phyloP scores from a whole-genome alignment of 2,888 invertebrate species.

The Alviniconcha strummeri region DNA sequence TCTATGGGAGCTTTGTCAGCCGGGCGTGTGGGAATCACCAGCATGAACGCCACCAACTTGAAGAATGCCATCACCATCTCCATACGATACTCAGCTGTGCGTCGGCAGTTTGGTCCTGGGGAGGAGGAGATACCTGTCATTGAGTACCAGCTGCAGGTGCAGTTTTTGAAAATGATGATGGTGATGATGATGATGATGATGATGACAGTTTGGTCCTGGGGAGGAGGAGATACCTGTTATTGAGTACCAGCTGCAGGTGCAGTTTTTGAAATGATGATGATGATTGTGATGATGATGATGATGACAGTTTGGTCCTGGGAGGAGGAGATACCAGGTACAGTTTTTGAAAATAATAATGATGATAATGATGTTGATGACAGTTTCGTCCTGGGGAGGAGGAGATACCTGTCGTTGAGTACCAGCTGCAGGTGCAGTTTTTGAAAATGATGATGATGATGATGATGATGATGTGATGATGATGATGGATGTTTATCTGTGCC shows the following conservation, averaged over 20 bases:
- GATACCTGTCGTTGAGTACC: background rate
- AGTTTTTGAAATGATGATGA: too few species aligned
- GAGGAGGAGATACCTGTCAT: conserved; percentile 87
- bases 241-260: conserved; percentile 92
- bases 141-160: conserved; percentile 92
- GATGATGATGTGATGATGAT: background rate
- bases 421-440: background rate
- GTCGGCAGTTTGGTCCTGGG: conserved; percentile 89
- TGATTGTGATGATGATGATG: too few species aligned
- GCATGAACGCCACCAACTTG: conserved; percentile 78
- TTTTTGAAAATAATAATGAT: too few species aligned
- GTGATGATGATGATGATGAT: too few species aligned
- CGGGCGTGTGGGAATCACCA: conserved; percentile 86
- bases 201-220: conserved; percentile 89
- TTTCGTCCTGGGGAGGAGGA: too few species aligned
- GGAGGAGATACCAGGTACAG: too few species aligned
- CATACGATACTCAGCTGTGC: conserved; percentile 88
- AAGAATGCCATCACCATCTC: conserved; percentile 88
- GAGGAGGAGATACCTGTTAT: conserved; percentile 87
- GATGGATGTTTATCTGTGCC: background rate
- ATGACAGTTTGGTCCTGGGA: too few species aligned
- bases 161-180: background rate
- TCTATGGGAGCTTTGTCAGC: conserved; percentile 90
- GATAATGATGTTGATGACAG: too few species aligned
- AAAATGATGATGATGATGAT: background rate